phyloP scores from a whole-genome alignment of 2,888 invertebrate genomes.

The Diarsia brunnea region DNA sequence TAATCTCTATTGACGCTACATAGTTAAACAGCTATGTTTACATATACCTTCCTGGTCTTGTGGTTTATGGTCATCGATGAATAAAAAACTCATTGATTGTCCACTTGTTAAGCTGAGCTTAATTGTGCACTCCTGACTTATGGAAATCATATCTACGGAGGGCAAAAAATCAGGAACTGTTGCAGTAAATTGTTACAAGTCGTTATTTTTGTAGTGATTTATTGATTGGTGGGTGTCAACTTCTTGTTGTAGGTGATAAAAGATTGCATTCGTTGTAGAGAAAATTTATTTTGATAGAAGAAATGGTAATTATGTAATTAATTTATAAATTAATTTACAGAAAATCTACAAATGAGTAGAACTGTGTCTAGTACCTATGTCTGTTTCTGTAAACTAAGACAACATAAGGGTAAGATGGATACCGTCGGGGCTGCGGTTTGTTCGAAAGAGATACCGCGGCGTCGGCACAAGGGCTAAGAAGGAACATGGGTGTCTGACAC shows the following conservation, averaged over 20 bases:
- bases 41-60: constrained; percentile 61
- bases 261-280: neutral
- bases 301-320: neutral
- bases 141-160: constrained; percentile 47
- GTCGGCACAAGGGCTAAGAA: no score
- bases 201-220: constrained; percentile 36
- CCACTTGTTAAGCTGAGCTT: constrained; percentile 50
- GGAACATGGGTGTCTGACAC: no score
- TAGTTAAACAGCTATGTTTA: constrained; percentile 47
- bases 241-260: neutral
- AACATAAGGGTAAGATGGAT: neutral
- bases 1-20: constrained; percentile 38
- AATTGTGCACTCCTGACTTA: constrained; percentile 54
- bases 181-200: constrained; percentile 19
- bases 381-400: neutral
- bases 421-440: no score
- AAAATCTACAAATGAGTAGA: no score
- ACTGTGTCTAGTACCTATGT: neutral
- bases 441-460: no score
- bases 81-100: constrained; percentile 60
- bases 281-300: neutral
- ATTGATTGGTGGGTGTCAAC: constrained; percentile 14
- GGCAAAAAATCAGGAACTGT: constrained; percentile 59
- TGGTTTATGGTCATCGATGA: constrained; percentile 57
- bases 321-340: neutral